Percentiles rank a stretch among this genome's conserved stretches.
Evolutionary conservation across 1,140 invertebrate species (phyloP).

Genomic region (Helicorthomorpha holstii): DNA sequence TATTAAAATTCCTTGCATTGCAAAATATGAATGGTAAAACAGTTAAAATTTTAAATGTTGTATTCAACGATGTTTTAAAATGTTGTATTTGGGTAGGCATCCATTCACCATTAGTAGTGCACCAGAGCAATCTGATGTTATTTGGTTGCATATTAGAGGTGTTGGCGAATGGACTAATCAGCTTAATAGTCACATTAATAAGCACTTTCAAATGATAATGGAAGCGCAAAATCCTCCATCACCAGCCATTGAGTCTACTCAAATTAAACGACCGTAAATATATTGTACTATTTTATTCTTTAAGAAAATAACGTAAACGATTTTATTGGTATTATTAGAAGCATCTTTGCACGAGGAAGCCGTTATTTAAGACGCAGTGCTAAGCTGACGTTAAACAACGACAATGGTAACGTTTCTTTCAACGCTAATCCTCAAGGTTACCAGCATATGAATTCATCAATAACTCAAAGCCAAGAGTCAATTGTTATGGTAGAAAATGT

Average conservation of each 20-base stretch:
- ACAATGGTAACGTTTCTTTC: too few relatives aligned
- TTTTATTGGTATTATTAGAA: not conserved
- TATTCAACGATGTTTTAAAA: not conserved
- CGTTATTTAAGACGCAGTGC: not conserved
- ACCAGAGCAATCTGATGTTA: slow-evolving; percentile 65
- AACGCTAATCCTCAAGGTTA: too few relatives aligned
- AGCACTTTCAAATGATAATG: slow-evolving; percentile 11
- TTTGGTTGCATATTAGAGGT: slow-evolving; percentile 84
- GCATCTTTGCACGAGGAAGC: not conserved
- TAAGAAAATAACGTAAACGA: not conserved
- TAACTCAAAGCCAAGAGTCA: too few relatives aligned
- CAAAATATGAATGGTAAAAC: slow-evolving; percentile 87
- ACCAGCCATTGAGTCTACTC: not conserved
- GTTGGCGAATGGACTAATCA: slow-evolving; percentile 90
- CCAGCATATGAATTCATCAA: not conserved
- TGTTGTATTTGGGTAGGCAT: not conserved
- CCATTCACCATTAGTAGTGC: slow-evolving; percentile 11
- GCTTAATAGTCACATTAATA: slow-evolving; percentile 65
- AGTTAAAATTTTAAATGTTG: slow-evolving; percentile 32
- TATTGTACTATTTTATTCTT: not conserved
- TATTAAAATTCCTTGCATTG: slow-evolving; percentile 79
- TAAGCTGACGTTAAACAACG: not conserved
- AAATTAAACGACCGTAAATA: too few relatives aligned
- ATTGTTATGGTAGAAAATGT: not conserved
- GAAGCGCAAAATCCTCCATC: not conserved